A percentile compares a stretch with the other conserved stretches of the same genome.
phyloP scores from a whole-genome alignment of 2,113 vertebrate genomes.

The Megaceryle torquata region DNA sequence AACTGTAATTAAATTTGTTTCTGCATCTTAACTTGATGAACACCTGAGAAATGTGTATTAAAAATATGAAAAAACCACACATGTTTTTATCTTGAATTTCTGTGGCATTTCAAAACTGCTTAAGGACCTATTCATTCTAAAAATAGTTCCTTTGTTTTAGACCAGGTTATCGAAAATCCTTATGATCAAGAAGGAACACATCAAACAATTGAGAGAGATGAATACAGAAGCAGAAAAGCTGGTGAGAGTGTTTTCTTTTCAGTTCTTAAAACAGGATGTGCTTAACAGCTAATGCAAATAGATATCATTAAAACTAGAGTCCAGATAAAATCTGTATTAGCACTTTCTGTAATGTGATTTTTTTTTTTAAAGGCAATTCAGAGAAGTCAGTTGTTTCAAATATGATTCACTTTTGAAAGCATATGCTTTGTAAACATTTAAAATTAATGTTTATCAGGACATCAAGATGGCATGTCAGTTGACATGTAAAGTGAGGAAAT shows the following conservation, averaged over 20 bases:
- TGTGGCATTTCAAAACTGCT: background rate
- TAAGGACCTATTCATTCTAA: conserved; percentile 33
- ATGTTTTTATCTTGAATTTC: background rate
- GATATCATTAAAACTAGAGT: background rate
- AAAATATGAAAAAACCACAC: background rate
- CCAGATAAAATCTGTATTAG: background rate
- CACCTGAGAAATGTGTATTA: background rate
- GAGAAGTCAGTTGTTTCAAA: background rate
- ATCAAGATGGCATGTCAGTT: background rate
- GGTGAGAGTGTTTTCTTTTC: conserved; percentile 76
- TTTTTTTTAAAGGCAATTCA: background rate
- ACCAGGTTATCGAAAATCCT: conserved; percentile 97
- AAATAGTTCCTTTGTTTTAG: conserved; percentile 73
- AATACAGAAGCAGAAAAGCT: conserved; percentile 97
- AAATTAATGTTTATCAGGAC: no score
- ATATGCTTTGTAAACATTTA: background rate
- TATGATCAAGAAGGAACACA: conserved; percentile 99
- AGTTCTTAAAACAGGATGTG: background rate
- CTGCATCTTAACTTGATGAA: background rate
- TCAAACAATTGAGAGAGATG: conserved; percentile 97
- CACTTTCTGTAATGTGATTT: background rate
- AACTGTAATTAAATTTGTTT: background rate
- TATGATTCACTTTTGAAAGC: background rate
- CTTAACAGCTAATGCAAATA: background rate
- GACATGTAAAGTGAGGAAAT: background rate